Conservation (phyloP, 2,113 vertebrate species). For the Mormyrus iriodes region DNA sequence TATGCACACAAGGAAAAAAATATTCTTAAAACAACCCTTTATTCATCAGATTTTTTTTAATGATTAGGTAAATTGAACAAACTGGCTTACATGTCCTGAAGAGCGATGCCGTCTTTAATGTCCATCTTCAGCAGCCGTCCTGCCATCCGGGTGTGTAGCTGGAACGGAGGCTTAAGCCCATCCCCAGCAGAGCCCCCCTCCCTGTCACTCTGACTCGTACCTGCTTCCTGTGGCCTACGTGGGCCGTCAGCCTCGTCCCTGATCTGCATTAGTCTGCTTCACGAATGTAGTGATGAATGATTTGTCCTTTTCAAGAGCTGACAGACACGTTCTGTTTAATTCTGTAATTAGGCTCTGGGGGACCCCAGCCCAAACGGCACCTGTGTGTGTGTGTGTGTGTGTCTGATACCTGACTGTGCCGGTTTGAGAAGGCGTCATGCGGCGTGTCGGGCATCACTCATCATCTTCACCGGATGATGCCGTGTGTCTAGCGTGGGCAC, state of each 20-base stretch:
- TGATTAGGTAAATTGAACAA: not conserved
- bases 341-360: not conserved
- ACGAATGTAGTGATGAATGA: not conserved
- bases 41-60: not conserved
- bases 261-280: not conserved
- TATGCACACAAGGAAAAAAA: not conserved
- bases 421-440: not conserved
- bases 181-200: not conserved
- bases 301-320: not conserved
- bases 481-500: not conserved
- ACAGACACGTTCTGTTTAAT: not conserved
- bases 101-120: not conserved
- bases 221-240: not conserved
- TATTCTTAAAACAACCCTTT: not conserved
- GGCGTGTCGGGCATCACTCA: not conserved
- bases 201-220: not conserved
- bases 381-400: too few species aligned
- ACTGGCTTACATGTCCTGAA: not conserved
- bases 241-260: not conserved
- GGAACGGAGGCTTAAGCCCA: not conserved
- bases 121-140: not conserved
- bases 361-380: not conserved
- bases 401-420: not conserved
- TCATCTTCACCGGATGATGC: not conserved
- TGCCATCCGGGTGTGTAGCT: not conserved